A percentile compares a stretch with the other conserved stretches of the same genome.
phyloP scores from a whole-genome alignment of 2,888 invertebrate genomes.

The Spisula subtruncata region DNA sequence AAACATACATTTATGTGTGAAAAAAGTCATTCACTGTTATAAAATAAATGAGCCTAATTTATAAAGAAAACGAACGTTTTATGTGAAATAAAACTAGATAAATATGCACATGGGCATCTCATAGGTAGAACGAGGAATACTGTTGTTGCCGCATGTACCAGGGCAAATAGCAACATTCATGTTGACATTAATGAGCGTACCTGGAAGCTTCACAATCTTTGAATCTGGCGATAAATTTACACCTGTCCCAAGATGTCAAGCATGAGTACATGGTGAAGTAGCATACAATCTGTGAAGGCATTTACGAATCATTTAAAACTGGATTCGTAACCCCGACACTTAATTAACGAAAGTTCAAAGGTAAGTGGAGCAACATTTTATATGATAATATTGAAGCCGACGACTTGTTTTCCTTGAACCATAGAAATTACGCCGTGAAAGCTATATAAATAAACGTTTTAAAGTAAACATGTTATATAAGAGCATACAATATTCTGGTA shows the following conservation, averaged over 20 bases:
- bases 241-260: background rate
- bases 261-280: background rate
- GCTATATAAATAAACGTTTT: too few relatives aligned
- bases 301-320: background rate
- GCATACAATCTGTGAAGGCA: background rate
- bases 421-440: too few relatives aligned
- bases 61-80: background rate
- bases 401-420: too few relatives aligned
- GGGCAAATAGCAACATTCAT: background rate
- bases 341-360: conserved; percentile 7
- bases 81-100: conserved; percentile 19
- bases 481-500: too few relatives aligned
- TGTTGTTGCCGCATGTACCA: background rate
- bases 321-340: background rate
- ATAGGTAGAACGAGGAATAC: background rate
- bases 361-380: background rate
- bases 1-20: background rate
- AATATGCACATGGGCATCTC: background rate
- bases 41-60: background rate
- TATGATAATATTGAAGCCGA: too few relatives aligned
- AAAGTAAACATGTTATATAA: too few relatives aligned
- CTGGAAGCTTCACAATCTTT: background rate
- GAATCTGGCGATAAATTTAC: background rate
- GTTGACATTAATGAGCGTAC: background rate
- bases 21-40: background rate